Percentiles rank a stretch among this genome's conserved stretches.
These are phyloP conservation scores for Lasioglossum malachurum DNA, from an alignment of 2,888 invertebrate species.

Conservation along the genomic window DNA sequence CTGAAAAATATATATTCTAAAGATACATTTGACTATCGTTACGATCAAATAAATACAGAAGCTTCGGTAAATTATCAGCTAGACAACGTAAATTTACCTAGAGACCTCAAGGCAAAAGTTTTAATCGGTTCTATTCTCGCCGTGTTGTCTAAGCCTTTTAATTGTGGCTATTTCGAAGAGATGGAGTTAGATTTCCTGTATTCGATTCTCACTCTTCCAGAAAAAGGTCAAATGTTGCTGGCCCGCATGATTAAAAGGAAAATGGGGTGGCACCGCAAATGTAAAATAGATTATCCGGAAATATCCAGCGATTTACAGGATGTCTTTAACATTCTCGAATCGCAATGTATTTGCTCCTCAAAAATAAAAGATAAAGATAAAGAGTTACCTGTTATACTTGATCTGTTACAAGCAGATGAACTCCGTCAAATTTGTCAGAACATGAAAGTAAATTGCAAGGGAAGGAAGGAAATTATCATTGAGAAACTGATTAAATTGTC, in stretches of 20 bases:
- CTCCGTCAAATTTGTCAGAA: slow-evolving; percentile 70
- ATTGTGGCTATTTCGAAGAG: slow-evolving; percentile 80
- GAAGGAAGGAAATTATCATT: slow-evolving; percentile 69
- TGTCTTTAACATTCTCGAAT: slow-evolving; percentile 66
- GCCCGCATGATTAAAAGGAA: slow-evolving; percentile 78
- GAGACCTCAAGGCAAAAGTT: slow-evolving; percentile 69
- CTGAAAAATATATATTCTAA: slow-evolving; percentile 73
- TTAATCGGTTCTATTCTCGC: slow-evolving; percentile 71
- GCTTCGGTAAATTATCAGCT: slow-evolving; percentile 68
- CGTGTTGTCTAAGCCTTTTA: slow-evolving; percentile 77
- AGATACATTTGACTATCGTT: slow-evolving; percentile 61
- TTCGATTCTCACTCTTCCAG: slow-evolving; percentile 70
- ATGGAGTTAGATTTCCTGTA: slow-evolving; percentile 76
- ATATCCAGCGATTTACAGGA: slow-evolving; percentile 67
- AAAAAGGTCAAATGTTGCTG: slow-evolving; percentile 76
- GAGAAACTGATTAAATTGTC: slow-evolving; percentile 68
- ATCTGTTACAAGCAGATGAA: slow-evolving; percentile 74
- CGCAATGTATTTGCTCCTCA: slow-evolving; percentile 45
- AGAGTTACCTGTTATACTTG: slow-evolving; percentile 65
- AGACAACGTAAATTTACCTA: slow-evolving; percentile 66
- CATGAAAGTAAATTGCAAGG: slow-evolving; percentile 69
- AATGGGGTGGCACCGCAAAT: slow-evolving; percentile 72
- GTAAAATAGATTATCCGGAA: slow-evolving; percentile 69
- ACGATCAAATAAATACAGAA: slow-evolving; percentile 54
- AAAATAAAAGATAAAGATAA: slow-evolving; percentile 61